Evolutionary conservation across 2,888 invertebrate species (phyloP).

Genomic region (Caenorhabditis sulstoni): DNA sequence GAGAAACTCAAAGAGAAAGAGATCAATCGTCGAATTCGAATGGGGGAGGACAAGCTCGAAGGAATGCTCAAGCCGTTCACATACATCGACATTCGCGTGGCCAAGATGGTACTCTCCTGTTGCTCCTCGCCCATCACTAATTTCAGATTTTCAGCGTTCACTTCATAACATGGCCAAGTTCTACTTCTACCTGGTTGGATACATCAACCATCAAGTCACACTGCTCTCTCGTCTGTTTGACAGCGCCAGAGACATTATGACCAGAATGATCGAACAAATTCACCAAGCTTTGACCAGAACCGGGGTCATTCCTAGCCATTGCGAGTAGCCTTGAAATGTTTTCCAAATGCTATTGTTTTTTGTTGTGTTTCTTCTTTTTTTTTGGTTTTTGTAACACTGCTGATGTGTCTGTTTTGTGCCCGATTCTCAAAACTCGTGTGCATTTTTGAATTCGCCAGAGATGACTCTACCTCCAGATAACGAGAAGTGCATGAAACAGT

Average conservation of each 20-base stretch:
- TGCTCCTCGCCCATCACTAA: neutral
- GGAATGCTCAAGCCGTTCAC: neutral
- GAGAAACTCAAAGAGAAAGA: neutral
- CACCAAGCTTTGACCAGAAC: neutral
- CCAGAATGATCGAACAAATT: neutral
- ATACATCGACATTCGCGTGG: neutral
- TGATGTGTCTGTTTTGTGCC: no score
- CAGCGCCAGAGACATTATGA: neutral
- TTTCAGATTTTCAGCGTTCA: constrained; percentile 1
- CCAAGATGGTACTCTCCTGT: neutral
- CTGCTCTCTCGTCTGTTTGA: neutral
- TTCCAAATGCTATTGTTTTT: no score
- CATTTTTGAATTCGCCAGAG: no score
- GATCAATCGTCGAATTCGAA: neutral
- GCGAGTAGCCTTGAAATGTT: no score
- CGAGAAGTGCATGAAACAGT: neutral
- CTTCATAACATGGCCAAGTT: neutral
- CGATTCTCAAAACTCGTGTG: no score
- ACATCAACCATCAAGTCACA: neutral
- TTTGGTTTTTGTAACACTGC: no score
- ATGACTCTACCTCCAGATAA: no score
- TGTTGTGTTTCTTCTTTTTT: no score
- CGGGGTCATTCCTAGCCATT: no score
- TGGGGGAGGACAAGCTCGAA: neutral
- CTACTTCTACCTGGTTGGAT: constrained; percentile 1